These are phyloP conservation scores for Tenebrio molitor DNA, from an alignment of 1,140 invertebrate genomes.

Conservation along the genomic window DNA sequence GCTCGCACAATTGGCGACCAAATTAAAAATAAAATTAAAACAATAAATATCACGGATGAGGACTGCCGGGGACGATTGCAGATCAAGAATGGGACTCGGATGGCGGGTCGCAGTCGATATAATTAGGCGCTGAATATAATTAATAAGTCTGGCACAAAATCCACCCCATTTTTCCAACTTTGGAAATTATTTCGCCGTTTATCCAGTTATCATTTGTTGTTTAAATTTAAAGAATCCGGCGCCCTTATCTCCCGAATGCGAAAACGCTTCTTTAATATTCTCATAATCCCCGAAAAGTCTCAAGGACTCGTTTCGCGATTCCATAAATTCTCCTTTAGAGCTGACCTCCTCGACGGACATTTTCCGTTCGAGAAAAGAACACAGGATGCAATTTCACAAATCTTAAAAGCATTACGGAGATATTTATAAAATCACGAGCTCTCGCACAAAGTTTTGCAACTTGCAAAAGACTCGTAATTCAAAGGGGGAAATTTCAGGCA, in stretches of 20 bases:
- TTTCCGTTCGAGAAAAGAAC: too few species aligned
- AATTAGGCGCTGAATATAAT: neutral
- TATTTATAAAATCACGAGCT: neutral
- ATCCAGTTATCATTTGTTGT: too few species aligned
- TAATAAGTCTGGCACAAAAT: neutral
- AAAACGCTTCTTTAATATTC: too few species aligned
- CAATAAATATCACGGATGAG: constrained; percentile 38
- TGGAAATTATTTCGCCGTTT: neutral
- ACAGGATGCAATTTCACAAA: neutral
- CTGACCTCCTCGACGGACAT: too few species aligned
- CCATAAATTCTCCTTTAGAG: too few species aligned
- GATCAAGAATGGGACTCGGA: constrained; percentile 2
- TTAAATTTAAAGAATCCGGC: too few species aligned
- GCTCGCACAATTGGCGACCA: constrained; percentile 38
- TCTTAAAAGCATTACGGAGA: neutral
- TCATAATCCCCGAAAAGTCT: too few species aligned
- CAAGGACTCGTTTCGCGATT: too few species aligned
- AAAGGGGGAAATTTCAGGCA: constrained; percentile 22
- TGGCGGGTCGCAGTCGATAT: neutral
- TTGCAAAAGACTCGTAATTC: constrained; percentile 20
- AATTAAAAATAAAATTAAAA: constrained; percentile 53
- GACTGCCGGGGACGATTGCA: constrained; percentile 18
- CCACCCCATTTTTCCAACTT: too few species aligned
- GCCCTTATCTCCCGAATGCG: too few species aligned
- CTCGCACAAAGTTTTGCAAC: neutral